phyloP scores from a whole-genome alignment of 2,888 invertebrate species.

The Apodemia duryi region DNA sequence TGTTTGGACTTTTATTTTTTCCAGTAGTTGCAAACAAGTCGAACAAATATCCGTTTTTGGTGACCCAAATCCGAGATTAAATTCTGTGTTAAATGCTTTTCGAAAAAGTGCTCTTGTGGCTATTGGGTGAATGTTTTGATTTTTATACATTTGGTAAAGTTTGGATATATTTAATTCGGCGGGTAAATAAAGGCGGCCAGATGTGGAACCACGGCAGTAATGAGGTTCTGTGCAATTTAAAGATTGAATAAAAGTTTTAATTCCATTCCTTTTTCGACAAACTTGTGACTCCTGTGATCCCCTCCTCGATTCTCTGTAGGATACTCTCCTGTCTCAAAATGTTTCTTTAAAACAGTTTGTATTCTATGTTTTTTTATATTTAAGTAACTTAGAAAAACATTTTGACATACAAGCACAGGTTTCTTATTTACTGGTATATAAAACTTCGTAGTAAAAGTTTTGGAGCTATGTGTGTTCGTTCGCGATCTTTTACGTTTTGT shows the following conservation, averaged over 20 bases:
- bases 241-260: conserved; percentile 9
- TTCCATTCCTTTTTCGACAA: not conserved
- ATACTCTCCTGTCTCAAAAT: conserved; percentile 11
- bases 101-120: conserved; percentile 11
- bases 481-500: conserved; percentile 7
- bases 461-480: conserved; percentile 15
- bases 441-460: conserved; percentile 18
- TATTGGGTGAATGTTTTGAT: conserved; percentile 7
- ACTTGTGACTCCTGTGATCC: conserved; percentile 15
- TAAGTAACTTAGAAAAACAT: conserved; percentile 17
- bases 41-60: conserved; percentile 29
- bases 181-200: not conserved
- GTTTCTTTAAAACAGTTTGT: conserved; percentile 7
- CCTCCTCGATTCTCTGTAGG: conserved; percentile 12
- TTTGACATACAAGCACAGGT: conserved; percentile 17
- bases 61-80: conserved; percentile 28
- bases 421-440: conserved; percentile 17
- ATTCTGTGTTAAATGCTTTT: conserved; percentile 17
- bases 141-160: conserved; percentile 15
- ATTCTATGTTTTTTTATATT: conserved; percentile 16
- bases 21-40: conserved; percentile 24
- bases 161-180: conserved; percentile 16
- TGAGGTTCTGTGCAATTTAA: conserved; percentile 11
- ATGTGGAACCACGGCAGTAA: conserved; percentile 6
- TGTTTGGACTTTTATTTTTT: conserved; percentile 35